Conservation (phyloP, 2,888 invertebrate species). For the Pandemis cinnamomeana region DNA sequence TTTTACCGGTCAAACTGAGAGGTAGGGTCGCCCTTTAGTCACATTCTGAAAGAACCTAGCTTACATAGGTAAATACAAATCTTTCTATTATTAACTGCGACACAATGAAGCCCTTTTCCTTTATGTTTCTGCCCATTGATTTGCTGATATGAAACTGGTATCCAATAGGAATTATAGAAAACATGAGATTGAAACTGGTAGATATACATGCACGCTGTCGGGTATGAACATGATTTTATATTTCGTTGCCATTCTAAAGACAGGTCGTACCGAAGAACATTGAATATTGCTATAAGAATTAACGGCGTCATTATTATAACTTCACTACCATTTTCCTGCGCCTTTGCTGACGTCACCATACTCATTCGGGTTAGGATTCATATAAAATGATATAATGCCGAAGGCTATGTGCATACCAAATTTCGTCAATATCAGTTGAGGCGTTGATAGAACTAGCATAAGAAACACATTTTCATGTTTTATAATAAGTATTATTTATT, state of each 20-base stretch:
- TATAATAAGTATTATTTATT: no score
- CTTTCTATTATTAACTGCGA: constrained; percentile 16
- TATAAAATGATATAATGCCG: no score
- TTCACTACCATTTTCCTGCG: no score
- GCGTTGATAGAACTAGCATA: no score
- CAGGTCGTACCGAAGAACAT: neutral
- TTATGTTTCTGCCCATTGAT: constrained; percentile 26
- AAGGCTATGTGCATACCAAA: no score
- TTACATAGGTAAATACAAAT: constrained; percentile 17
- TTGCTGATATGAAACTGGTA: constrained; percentile 15
- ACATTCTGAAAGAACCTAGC: neutral
- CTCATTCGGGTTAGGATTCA: no score
- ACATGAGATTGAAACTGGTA: neutral
- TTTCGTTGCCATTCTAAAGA: no score
- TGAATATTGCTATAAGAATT: no score
- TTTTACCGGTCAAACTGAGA: constrained; percentile 13
- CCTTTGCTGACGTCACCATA: no score
- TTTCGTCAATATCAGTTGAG: no score
- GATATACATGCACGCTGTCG: neutral
- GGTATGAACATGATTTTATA: neutral
- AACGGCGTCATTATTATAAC: no score
- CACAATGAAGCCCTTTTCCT: constrained; percentile 16
- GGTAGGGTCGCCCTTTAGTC: neutral
- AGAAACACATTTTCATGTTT: no score
- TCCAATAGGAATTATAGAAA: neutral